phyloP scores from a whole-genome alignment of 30 jellyfish, hydroid and myxozoan species.

The Aurelia sp. region DNA sequence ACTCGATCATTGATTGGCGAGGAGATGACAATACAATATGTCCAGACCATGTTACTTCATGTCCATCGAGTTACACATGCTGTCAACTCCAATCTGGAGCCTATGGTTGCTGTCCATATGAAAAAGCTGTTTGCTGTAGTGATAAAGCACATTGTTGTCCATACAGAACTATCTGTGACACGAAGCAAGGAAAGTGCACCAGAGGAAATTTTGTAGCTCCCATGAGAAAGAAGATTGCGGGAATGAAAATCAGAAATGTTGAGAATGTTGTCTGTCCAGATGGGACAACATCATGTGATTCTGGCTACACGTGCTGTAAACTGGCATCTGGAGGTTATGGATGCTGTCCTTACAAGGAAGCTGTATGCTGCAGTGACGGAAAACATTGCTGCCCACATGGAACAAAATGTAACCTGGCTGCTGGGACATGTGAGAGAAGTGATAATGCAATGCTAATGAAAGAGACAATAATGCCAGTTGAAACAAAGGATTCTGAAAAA shows the following conservation, averaged over 20 bases:
- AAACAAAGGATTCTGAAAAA: not conserved
- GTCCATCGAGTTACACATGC: conserved; percentile 74
- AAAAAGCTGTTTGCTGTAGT: not conserved
- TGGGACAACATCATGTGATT: conserved; percentile 28
- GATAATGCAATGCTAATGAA: not conserved
- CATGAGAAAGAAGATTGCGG: too few relatives aligned
- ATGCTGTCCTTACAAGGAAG: conserved; percentile 68
- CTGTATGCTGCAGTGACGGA: conserved; percentile 61
- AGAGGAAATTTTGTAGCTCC: not conserved
- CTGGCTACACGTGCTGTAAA: conserved; percentile 58
- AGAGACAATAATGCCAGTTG: not conserved
- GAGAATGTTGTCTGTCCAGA: conserved; percentile 40
- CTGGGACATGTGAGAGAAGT: conserved; percentile 28
- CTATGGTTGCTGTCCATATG: conserved; percentile 79
- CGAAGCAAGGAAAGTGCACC: not conserved
- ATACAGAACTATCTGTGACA: not conserved
- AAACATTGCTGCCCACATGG: conserved; percentile 68
- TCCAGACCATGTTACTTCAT: conserved; percentile 8
- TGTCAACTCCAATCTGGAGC: conserved; percentile 70
- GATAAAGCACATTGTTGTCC: conserved; percentile 4
- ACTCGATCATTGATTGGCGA: not conserved
- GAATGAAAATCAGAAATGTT: not conserved
- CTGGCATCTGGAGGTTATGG: conserved; percentile 56
- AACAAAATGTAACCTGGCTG: conserved; percentile 21
- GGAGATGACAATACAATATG: not conserved